Conservation (phyloP, 2,797 vertebrate genomes). For the Rhinella marina region DNA sequence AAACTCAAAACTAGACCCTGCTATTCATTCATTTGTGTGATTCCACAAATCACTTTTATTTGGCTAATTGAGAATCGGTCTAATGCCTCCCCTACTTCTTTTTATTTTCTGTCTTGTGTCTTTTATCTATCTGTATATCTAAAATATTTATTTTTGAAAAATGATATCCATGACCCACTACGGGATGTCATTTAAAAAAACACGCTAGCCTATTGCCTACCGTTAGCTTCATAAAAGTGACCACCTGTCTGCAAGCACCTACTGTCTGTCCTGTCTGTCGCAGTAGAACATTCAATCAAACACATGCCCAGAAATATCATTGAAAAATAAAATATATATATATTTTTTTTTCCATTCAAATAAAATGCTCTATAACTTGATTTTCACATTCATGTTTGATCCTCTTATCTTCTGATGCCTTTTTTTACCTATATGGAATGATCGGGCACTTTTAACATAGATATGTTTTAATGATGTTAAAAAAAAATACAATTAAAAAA, state of each 20-base stretch:
- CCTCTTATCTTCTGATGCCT: slow-evolving; percentile 72
- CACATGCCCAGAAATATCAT: slow-evolving; percentile 62
- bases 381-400: slow-evolving; percentile 69
- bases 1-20: slow-evolving; percentile 90
- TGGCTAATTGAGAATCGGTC: slow-evolving; percentile 68
- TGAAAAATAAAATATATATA: slow-evolving; percentile 18
- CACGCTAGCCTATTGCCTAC: slow-evolving; percentile 65
- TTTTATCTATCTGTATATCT: slow-evolving; percentile 64
- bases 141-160: slow-evolving; percentile 61
- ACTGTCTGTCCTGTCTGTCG: slow-evolving; percentile 68
- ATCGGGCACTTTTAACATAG: slow-evolving; percentile 69
- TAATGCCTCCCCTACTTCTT: slow-evolving; percentile 67
- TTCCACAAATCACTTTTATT: slow-evolving; percentile 71
- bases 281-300: slow-evolving; percentile 68
- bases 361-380: slow-evolving; percentile 71
- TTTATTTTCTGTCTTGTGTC: slow-evolving; percentile 58
- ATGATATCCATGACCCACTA: slow-evolving; percentile 52
- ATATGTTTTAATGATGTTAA: slow-evolving; percentile 68
- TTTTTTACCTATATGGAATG: slow-evolving; percentile 67
- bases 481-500: slow-evolving; percentile 59
- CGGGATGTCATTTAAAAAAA: slow-evolving; percentile 63
- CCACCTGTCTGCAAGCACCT: slow-evolving; percentile 67
- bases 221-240: slow-evolving; percentile 74
- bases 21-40: slow-evolving; percentile 86
- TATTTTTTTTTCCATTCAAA: slow-evolving; percentile 64